Percentiles rank a stretch among this genome's conserved stretches.
These are phyloP conservation scores for Cotesia typhae DNA, from an alignment of 1,140 invertebrate genomes.

Conservation along the genomic window DNA sequence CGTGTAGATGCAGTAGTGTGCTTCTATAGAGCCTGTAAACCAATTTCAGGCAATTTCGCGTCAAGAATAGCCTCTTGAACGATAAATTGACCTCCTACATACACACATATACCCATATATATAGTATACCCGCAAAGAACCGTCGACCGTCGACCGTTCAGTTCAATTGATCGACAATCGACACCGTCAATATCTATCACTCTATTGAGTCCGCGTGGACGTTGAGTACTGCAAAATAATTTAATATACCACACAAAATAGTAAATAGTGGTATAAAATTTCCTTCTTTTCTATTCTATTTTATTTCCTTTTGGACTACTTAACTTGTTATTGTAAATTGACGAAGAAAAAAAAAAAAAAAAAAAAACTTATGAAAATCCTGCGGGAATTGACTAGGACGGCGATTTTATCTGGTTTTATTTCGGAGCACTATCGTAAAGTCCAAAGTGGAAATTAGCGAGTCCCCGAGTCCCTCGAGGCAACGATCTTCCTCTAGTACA, in stretches of 20 bases:
- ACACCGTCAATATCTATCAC: no score
- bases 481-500: conserved; percentile 44
- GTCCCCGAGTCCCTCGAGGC: conserved; percentile 57
- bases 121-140: no score
- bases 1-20: conserved; percentile 19
- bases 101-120: no score
- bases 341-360: conserved; percentile 4
- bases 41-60: conserved; percentile 67
- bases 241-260: neutral
- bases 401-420: conserved; percentile 35
- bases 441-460: conserved; percentile 60
- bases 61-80: conserved; percentile 65
- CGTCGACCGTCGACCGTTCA: neutral
- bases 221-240: no score
- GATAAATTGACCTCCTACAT: conserved; percentile 58
- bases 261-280: neutral
- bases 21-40: conserved; percentile 55
- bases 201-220: no score
- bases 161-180: no score
- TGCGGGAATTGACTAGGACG: conserved; percentile 18
- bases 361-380: conserved; percentile 13
- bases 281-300: no score
- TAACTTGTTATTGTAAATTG: no score
- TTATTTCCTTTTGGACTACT: no score
- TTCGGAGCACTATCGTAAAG: conserved; percentile 26